Conservation (phyloP, 2,113 vertebrate genomes). For the Octodon degus region DNA sequence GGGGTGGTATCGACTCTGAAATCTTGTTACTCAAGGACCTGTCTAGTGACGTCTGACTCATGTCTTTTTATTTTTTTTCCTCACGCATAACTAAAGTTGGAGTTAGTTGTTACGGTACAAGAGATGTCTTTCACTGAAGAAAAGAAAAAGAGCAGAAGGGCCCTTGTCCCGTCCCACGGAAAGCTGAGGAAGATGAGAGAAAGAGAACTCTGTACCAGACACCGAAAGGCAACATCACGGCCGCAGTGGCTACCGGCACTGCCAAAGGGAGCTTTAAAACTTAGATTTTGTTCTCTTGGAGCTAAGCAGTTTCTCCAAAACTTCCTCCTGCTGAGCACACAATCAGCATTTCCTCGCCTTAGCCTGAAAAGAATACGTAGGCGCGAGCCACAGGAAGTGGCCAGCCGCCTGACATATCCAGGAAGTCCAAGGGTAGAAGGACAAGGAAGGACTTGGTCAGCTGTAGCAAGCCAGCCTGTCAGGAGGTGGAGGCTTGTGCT, state of each 20-base stretch:
- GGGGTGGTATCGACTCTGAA: background rate
- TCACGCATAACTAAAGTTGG: background rate
- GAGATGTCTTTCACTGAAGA: background rate
- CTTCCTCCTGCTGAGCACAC: background rate
- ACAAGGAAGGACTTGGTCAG: background rate
- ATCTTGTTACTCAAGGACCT: background rate
- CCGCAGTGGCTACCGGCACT: background rate
- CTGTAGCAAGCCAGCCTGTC: background rate
- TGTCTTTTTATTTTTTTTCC: background rate
- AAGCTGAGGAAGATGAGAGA: background rate
- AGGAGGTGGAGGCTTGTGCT: background rate
- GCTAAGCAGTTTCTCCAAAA: background rate
- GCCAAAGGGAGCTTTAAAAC: background rate
- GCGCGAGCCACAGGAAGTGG: background rate
- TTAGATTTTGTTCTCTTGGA: background rate
- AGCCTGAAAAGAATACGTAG: background rate
- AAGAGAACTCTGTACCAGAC: background rate
- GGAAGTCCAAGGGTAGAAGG: background rate
- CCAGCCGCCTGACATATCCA: background rate
- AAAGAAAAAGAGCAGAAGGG: background rate
- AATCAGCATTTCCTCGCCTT: background rate
- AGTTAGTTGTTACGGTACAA: background rate
- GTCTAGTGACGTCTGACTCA: background rate
- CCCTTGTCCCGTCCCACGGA: background rate
- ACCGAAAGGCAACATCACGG: background rate